Percentiles rank a stretch among this genome's conserved stretches.
Evolutionary conservation across 92 coral and sea anemone genomes (phyloP).

Genomic region (Heteractis magnifica): DNA sequence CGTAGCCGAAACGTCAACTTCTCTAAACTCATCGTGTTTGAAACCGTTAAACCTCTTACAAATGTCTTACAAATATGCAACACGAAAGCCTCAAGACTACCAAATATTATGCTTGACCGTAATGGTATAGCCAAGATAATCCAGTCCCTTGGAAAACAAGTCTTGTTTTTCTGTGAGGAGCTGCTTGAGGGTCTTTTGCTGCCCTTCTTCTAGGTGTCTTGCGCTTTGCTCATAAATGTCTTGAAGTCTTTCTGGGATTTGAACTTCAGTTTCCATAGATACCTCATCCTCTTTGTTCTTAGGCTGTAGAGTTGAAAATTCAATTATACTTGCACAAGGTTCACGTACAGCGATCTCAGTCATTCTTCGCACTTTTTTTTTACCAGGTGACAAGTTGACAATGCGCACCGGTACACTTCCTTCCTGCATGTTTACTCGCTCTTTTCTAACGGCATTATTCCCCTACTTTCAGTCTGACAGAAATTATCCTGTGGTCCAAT

Average conservation of each 20-base stretch:
- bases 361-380: slow-evolving; percentile 18
- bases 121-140: slow-evolving; percentile 30
- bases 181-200: not conserved
- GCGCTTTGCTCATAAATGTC: not conserved
- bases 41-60: too few relatives aligned
- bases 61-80: too few relatives aligned
- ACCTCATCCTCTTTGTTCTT: not conserved
- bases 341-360: slow-evolving; percentile 39
- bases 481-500: slow-evolving; percentile 20
- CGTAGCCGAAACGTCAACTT: too few relatives aligned
- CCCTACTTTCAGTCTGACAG: not conserved
- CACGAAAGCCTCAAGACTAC: too few relatives aligned
- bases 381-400: slow-evolving; percentile 31
- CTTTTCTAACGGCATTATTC: slow-evolving; percentile 39
- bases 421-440: slow-evolving; percentile 27
- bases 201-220: not conserved
- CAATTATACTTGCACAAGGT: slow-evolving; percentile 32
- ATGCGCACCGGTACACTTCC: slow-evolving; percentile 38
- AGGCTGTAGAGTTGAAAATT: not conserved
- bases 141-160: not conserved
- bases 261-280: not conserved
- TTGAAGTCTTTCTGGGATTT: not conserved
- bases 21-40: too few relatives aligned
- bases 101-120: slow-evolving; percentile 5
- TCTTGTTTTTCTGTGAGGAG: not conserved